Evolutionary conservation across 1,140 invertebrate species (phyloP), one percentile per base, ranked within the genome.

Genomic region (Anadara kagoshimensis): DNA sequence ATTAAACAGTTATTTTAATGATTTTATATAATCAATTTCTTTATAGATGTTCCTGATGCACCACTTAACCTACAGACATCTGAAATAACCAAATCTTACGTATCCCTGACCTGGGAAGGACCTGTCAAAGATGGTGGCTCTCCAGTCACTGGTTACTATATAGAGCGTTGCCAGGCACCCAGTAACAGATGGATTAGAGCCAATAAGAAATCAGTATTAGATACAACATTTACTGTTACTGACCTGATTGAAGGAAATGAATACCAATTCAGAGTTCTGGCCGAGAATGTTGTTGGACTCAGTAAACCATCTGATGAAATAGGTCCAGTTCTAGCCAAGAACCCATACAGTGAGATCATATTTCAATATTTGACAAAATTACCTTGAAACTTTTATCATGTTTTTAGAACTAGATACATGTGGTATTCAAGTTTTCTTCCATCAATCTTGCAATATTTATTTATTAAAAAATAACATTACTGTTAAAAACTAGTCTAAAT

Each of bases 111-210:
- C 81, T 99, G 98, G 98, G 94, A 97, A 69, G 97, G 97, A 85
- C 98, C 98, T 51, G 96, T 98, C 84, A 97, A 99, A 87, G 98
- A 99, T 90, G 98, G 98, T 83, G 98, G 98, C 43, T 94, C 96
- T 86, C 97, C 97, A 11, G 93, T 99, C 22, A 95, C 95, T 0
- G 94, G 97, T 85, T 99, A 99, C 83, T 90, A 94, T 29, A 94
- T 99, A 26, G 97, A 98, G 88, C 98, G 97, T 16, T 80, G 83
- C 49, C 97, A 98, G 87, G 83, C 85, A 47, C 92, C 95, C 70
- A 96, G 96, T 44, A 86, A 79, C 16, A 83, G 85, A 54, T 89
- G 88, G 88, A 69, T 73, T 4, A 77, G 82, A 47, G 78, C 79
- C 18, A 83, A 85, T 78, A 86, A 83, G 72, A 96, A 97, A 85